Evolutionary conservation across 2,797 vertebrate species (phyloP), one percentile per base, ranked within the genome.

Genomic region (Myotis daubentonii): DNA sequence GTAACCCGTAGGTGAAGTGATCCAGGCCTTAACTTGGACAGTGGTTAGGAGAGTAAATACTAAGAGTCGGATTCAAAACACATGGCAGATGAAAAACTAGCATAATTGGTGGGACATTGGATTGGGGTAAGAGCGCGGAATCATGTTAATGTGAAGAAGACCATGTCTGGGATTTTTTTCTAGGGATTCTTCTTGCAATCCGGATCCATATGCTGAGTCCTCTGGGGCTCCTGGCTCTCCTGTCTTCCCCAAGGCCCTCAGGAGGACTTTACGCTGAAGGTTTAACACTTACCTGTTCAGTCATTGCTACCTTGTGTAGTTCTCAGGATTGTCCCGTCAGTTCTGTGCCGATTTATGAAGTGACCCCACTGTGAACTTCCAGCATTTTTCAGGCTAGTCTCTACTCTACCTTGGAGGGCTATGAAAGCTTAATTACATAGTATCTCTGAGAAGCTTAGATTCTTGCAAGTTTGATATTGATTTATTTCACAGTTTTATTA

Each of bases 401-500:
- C 53, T 68, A 16, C 8, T 75, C 33, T 81, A 71, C 75, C 36
- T 78, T 82, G 23, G 44, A 89, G 38, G 13, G 33, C 68, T 70
- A 57, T 60, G 44, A 91, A 96, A 78, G n/a, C 60, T 86, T 91
- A 88, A 91, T 89, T 89, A 87, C 25, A 36, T 25, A 72, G 33
- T 88, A 38, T 91, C 51, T 86, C 25, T 78, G 30, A 79, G 51
- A 93, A 83, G 16, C 62, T 76, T 79, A 94, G 53, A 70, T 93
- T 89, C 38, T 55, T 83, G 3, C 60, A 85, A 66, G 36, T 79
- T 97, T 92, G 36, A 88, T 85, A 62, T 66, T 93, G 60, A 95
- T 68, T 78, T 96, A 66, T 60, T 82, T 96, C 13, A 78, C 9
- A 89, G 36, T 80, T 92, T 91, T 91, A 71, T 92, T 96, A 53